Conservation (phyloP, 2,113 vertebrate genomes). For the Phylloscopus trochilus region DNA sequence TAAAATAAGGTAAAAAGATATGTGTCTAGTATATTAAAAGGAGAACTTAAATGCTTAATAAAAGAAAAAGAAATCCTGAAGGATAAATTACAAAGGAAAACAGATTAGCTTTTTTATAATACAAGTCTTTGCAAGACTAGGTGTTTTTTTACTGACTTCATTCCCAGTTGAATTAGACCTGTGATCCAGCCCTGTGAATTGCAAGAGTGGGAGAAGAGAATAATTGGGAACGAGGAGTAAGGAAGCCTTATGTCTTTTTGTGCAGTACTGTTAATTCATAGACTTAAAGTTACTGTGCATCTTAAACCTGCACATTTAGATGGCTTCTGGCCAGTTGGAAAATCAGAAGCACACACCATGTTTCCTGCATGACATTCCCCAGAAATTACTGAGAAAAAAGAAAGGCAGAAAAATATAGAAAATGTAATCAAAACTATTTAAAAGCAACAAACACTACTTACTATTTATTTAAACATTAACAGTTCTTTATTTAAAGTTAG, state of each 20-base stretch:
- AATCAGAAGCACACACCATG: background rate
- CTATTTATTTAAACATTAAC: background rate
- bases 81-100: background rate
- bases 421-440: background rate
- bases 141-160: background rate
- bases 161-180: background rate
- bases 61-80: background rate
- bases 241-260: background rate
- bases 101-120: background rate
- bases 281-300: background rate
- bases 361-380: background rate
- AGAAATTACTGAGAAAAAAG: background rate
- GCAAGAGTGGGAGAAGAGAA: rapidly evolving
- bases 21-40: background rate
- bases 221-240: background rate
- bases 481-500: background rate
- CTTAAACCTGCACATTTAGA: background rate
- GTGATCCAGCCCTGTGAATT: background rate
- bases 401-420: background rate
- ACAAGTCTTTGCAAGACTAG: background rate
- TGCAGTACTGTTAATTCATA: background rate
- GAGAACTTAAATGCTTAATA: background rate
- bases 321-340: background rate
- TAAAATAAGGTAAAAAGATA: background rate
- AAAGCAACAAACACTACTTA: background rate